Base-by-base conservation (phyloP, 2,113 vertebrate genomes). In the Alligator mississippiensis region DNA sequence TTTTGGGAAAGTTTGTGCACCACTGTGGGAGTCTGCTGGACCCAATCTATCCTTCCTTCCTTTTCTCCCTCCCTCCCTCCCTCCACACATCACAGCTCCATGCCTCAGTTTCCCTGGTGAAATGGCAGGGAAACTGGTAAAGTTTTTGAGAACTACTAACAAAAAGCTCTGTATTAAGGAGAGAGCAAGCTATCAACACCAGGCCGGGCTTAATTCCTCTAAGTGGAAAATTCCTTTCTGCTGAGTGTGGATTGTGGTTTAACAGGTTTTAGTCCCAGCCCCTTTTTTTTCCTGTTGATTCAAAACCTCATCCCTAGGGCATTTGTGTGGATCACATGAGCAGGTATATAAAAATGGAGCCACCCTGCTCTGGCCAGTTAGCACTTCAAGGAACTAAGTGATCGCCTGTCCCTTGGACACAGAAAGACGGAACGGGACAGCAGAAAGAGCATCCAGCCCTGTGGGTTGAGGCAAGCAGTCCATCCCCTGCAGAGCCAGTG, bases 241-340 rank as follows among this genome's bases (percentile, higher is more conserved):
- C 4, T 34, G 89, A 95, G 94, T 6, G 0, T 21, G 74, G 91
- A 96, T 96, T 96, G 96, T 83, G 84, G 97, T 85, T 86, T 94
- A 85, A 97, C 96, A 97, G 96, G 97, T 97, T 97, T 90, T 59
- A 94, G 96, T 96, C 85, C 93, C 96, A 0, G 61, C 93, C 93
- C 94, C 88, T 91, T 92, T 55, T 21, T 10, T 85, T 85, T 62
- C 57, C 30, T 90, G 90, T 92, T 93, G 89, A 92, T 82, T 70
- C 82, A 96, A 95, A 96, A 96, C 96, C 96, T 97, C 97, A 97
- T 93, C 95, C 93, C 89, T 93, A 89, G 94, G 96, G 96, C 96
- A 97, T 97, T 96, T 82, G 93, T 96, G 91, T 74, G 79, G 94
- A 92, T 97, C 97, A 97, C 97, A 94, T 97, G 97, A 89, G 95